Conservation (phyloP, 2,113 vertebrate species). For the Nestor notabilis region DNA sequence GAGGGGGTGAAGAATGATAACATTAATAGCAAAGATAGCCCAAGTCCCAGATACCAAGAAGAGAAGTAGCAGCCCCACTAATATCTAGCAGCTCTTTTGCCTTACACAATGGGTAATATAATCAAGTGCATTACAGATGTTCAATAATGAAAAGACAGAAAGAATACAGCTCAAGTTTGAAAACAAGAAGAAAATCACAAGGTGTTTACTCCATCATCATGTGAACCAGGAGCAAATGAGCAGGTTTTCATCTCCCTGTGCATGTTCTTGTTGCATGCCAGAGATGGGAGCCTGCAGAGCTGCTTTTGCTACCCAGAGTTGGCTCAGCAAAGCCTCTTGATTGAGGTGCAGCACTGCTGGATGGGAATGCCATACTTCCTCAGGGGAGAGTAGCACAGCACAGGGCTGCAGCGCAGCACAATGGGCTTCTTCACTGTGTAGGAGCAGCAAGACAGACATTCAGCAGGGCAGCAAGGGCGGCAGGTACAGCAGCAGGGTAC, state of each 20-base stretch:
- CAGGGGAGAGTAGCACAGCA: not conserved
- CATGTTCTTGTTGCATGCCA: not conserved
- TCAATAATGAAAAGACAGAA: not conserved
- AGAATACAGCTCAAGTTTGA: not conserved
- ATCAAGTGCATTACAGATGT: not conserved
- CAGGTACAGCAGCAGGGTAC: not conserved
- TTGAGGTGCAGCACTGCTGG: slow-evolving; percentile 28
- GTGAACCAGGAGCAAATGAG: not conserved
- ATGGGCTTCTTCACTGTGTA: slow-evolving; percentile 17
- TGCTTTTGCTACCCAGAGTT: accelerated
- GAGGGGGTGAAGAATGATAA: not conserved
- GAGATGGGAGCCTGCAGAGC: not conserved
- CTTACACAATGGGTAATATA: accelerated
- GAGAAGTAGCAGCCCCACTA: not conserved
- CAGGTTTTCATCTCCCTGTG: not conserved
- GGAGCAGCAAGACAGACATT: not conserved
- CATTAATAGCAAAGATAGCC: not conserved
- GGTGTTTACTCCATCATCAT: accelerated
- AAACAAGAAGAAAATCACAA: not conserved
- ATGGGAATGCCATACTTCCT: slow-evolving; percentile 16
- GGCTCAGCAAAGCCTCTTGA: slow-evolving; percentile 39
- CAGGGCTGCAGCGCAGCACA: not conserved
- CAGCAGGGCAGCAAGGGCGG: not conserved
- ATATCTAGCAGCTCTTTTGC: not conserved
- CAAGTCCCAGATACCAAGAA: not conserved